These are phyloP conservation scores for Drosophila anomalata DNA, from an alignment of 2,888 invertebrate species.

Conservation along the genomic window DNA sequence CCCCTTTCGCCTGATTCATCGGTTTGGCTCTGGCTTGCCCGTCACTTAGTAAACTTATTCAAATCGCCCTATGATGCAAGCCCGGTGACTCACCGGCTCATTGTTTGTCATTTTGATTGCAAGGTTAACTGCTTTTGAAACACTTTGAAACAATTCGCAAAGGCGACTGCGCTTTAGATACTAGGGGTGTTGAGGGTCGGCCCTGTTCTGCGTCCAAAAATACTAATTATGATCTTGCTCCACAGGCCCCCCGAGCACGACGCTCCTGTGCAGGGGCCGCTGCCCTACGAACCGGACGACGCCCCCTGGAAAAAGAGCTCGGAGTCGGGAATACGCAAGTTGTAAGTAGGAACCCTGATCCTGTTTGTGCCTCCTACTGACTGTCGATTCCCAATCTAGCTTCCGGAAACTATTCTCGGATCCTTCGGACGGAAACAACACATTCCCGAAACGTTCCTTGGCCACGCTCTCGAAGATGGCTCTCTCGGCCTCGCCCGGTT, in stretches of 20 bases:
- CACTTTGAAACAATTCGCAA: not conserved
- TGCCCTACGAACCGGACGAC: constrained; percentile 98
- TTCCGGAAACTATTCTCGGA: constrained; percentile 96
- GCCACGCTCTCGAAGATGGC: constrained; percentile 92
- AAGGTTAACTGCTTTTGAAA: constrained; percentile 9
- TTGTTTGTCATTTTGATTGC: constrained; percentile 6
- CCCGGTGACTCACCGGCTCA: not conserved
- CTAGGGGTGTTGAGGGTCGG: not conserved
- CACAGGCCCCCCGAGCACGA: constrained; percentile 88
- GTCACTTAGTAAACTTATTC: constrained; percentile 9
- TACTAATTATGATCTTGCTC: not conserved
- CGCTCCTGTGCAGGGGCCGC: constrained; percentile 97
- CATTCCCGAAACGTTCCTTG: constrained; percentile 91
- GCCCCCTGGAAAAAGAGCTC: constrained; percentile 94
- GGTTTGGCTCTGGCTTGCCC: not conserved
- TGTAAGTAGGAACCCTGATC: constrained; percentile 86
- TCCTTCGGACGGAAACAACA: constrained; percentile 84
- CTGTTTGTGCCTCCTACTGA: not conserved
- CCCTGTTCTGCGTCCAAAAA: not conserved
- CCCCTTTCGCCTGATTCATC: constrained; percentile 11
- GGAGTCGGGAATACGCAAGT: constrained; percentile 95
- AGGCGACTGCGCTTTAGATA: not conserved
- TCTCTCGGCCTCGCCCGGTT: constrained; percentile 82
- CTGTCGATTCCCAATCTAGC: constrained; percentile 83
- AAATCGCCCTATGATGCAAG: constrained; percentile 24